Evolutionary conservation across 2,113 vertebrate species (phyloP).

Genomic region (Hemiprocne comata): DNA sequence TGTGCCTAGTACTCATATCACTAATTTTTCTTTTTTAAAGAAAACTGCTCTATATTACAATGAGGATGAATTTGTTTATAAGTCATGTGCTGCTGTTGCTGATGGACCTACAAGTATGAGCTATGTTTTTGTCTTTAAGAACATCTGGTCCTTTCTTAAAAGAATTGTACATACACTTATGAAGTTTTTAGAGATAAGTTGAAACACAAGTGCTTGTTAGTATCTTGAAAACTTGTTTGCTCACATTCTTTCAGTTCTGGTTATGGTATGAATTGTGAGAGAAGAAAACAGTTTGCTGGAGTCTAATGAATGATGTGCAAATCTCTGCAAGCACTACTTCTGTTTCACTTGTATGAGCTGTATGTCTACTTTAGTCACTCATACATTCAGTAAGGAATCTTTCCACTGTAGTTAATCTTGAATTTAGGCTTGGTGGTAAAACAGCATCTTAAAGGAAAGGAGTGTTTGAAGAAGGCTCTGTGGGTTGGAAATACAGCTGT

Average conservation of each 20-base stretch:
- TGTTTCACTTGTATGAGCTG: not conserved
- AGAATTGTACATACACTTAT: not conserved
- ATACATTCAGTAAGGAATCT: not conserved
- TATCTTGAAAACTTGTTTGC: not conserved
- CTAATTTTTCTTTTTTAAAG: not conserved
- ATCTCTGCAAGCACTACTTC: not conserved
- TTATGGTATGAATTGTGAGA: not conserved
- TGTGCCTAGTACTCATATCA: not conserved
- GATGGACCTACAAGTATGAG: not conserved
- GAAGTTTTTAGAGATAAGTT: not conserved
- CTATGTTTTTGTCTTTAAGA: not conserved
- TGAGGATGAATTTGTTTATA: not conserved
- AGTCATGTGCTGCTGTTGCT: not conserved
- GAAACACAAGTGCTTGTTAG: not conserved
- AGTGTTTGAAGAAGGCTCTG: not conserved
- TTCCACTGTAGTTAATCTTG: not conserved
- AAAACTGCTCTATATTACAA: not conserved
- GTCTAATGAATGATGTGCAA: not conserved
- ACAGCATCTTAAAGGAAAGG: not conserved
- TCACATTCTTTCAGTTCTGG: constrained; percentile 45
- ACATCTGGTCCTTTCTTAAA: constrained; percentile 2
- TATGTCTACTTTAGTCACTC: not conserved
- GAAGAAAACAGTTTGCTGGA: not conserved
- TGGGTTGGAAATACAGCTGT: not conserved
- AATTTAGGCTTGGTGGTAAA: not conserved